Evolutionary conservation across 2,797 vertebrate species (phyloP).

Genomic region (Mus spretus): DNA sequence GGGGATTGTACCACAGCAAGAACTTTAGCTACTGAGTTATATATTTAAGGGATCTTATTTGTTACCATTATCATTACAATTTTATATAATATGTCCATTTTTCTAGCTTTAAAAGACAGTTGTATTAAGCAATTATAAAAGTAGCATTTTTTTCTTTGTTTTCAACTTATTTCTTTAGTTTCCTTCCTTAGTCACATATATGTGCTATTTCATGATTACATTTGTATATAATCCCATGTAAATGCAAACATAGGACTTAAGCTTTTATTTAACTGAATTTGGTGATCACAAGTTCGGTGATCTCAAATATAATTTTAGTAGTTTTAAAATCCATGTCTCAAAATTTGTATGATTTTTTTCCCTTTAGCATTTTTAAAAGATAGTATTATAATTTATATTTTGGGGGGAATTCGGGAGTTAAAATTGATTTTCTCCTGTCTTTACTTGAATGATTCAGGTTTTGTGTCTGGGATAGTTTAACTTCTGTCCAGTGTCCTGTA

Average conservation of each 20-base stretch:
- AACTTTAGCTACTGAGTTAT: neutral
- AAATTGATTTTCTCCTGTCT: neutral
- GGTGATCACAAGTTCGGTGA: neutral
- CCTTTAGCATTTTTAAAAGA: neutral
- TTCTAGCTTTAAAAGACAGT: neutral
- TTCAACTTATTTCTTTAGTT: neutral
- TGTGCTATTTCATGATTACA: neutral
- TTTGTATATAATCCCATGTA: neutral
- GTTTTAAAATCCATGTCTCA: constrained; percentile 26
- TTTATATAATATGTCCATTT: neutral
- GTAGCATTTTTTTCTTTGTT: neutral
- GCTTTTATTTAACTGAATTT: neutral
- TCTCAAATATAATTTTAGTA: neutral
- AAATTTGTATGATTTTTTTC: neutral
- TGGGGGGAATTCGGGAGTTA: neutral
- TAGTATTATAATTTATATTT: constrained; percentile 28
- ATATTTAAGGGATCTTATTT: neutral
- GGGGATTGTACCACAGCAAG: neutral
- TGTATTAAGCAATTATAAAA: constrained; percentile 16
- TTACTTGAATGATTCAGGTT: constrained; percentile 22
- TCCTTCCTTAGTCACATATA: neutral
- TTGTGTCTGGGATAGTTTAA: constrained; percentile 40
- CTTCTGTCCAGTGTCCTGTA: neutral
- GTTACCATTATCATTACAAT: neutral
- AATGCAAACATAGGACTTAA: neutral